Evolutionary conservation across 2,113 vertebrate genomes (phyloP), one percentile per base, ranked within the genome.

Genomic region (Holacanthus passer): DNA sequence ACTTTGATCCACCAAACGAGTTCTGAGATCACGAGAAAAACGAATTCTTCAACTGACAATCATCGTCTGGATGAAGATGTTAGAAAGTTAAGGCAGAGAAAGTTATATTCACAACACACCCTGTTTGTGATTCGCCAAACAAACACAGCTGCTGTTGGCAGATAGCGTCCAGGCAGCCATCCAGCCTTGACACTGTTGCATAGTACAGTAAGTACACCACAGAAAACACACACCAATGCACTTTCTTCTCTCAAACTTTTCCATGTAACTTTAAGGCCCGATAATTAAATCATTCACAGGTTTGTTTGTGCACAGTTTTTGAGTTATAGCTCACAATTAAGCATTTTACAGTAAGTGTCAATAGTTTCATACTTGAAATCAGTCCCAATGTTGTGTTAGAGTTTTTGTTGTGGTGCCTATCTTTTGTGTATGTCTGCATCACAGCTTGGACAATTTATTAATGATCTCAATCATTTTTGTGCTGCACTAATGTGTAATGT

Each of bases 61-160:
- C 72, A 77, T 74, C 43, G 31, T 59, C 31, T 82, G 84, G 82
- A 81, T 83, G 60, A 80, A 83, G 77, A 88, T 89, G 59, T 88
- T 82, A 35, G 7, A 52, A 77, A 68, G 60, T 63, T 11, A 48
- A 39, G 45, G 60, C 74, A 29, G 68, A 76, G 56, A 37, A 27
- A 59, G 63, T 73, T 29, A 17, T 2, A 53, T 83, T 58, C 65
- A 68, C 73, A 78, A 79, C 89, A 88, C 89, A 56, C 89, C 84
- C 88, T 75, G 76, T 90, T 88, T 87, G 83, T 91, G 87, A 91
- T 90, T 82, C 88, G 67, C 64, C 87, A 86, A 83, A 86, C 55
- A 72, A 86, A 79, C 78, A 82, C 90, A 91, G 87, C 91, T 92
- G 91, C 83, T 84, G 86, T 70, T 75, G 82, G 82, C 37, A 0